Evolutionary conservation across 2,113 vertebrate species (phyloP).

Genomic region (Chloebia gouldiae): DNA sequence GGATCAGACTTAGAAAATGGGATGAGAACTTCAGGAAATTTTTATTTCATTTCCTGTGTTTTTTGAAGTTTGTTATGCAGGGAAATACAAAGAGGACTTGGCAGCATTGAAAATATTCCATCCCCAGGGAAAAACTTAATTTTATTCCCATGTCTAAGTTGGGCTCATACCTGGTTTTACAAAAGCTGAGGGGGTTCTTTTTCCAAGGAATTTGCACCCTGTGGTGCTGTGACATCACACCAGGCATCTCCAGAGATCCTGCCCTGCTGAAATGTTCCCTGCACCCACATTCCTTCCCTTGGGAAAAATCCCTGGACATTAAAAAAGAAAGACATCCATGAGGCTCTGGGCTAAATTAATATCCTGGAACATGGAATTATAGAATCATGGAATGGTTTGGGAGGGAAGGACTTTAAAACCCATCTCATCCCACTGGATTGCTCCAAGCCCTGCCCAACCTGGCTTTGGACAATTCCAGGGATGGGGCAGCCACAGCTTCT

Average conservation of each 20-base stretch:
- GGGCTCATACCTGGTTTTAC: background rate
- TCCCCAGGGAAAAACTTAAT: background rate
- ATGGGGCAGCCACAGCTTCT: background rate
- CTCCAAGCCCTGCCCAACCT: background rate
- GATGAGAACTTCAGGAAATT: background rate
- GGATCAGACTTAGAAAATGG: background rate
- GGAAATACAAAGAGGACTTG: background rate
- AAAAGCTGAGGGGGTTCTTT: background rate
- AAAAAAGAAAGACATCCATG: background rate
- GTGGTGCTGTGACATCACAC: fast-evolving
- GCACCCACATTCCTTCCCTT: background rate
- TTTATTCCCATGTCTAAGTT: fast-evolving
- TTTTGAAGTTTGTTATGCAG: background rate
- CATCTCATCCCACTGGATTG: background rate
- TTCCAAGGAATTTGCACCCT: background rate
- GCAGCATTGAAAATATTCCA: background rate
- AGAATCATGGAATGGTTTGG: background rate
- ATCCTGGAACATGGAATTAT: background rate
- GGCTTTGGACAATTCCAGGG: background rate
- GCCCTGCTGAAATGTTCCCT: background rate
- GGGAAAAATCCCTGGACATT: background rate
- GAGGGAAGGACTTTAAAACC: background rate
- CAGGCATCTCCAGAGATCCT: background rate
- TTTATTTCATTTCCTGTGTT: fast-evolving
- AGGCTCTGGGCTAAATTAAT: background rate